These are phyloP conservation scores for Lepus americanus DNA, from an alignment of 2,113 vertebrate species.

Conservation along the genomic window DNA sequence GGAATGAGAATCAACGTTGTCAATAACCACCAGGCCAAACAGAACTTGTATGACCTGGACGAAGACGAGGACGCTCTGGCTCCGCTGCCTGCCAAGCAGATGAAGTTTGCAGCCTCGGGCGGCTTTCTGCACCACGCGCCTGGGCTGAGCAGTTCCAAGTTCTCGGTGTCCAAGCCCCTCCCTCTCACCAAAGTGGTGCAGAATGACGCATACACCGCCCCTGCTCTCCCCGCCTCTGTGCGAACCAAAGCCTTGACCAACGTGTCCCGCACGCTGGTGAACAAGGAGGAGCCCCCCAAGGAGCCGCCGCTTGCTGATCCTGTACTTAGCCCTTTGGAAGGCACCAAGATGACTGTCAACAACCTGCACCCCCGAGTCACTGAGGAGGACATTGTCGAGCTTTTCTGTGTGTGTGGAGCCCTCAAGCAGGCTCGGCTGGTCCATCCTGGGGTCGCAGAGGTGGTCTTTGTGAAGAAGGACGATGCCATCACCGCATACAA, in stretches of 20 bases:
- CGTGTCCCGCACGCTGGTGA: conserved; percentile 93
- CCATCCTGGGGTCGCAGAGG: conserved; percentile 96
- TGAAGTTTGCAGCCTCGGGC: conserved; percentile 92
- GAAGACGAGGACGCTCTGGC: conserved; percentile 87
- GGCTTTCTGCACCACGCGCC: conserved; percentile 90
- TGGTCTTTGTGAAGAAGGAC: conserved; percentile 98
- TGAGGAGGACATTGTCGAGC: conserved; percentile 98
- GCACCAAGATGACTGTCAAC: conserved; percentile 98
- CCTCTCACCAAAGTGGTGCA: conserved; percentile 98
- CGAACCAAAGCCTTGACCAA: conserved; percentile 90
- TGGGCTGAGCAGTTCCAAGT: conserved; percentile 88
- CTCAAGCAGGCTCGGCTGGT: conserved; percentile 96
- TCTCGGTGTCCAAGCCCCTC: conserved; percentile 91
- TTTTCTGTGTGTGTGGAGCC: conserved; percentile 98
- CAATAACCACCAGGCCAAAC: conserved; percentile 89
- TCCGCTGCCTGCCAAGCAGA: conserved; percentile 91
- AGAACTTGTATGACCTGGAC: conserved; percentile 88
- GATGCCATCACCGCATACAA: conserved; percentile 97
- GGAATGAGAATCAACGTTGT: conserved; percentile 92
- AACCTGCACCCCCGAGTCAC: conserved; percentile 98
- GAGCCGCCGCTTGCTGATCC: conserved; percentile 90
- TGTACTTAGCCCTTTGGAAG: conserved; percentile 95
- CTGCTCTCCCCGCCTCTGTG: conserved; percentile 87
- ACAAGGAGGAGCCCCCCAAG: conserved; percentile 88
- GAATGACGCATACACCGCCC: conserved; percentile 95